Evolutionary conservation across 2,888 invertebrate species (phyloP).

Genomic region (Hyposoter didymator): DNA sequence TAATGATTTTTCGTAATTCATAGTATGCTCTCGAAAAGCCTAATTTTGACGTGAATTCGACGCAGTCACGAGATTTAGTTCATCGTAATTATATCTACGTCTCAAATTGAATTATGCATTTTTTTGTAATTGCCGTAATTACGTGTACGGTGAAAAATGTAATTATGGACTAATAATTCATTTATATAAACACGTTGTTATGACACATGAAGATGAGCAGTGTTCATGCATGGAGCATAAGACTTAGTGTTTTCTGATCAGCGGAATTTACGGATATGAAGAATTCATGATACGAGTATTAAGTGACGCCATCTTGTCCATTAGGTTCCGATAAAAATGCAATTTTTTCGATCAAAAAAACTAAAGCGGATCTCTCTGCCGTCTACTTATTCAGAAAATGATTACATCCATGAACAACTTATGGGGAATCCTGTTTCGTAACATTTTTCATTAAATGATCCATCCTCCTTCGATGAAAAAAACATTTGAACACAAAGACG

Average conservation of each 20-base stretch:
- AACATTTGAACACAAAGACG: neutral
- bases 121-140: neutral
- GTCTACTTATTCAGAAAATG: neutral
- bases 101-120: neutral
- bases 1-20: neutral
- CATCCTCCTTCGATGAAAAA: neutral
- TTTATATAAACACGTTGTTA: constrained; percentile 3
- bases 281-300: neutral
- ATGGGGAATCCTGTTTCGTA: neutral
- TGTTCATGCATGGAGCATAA: neutral
- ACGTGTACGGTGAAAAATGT: neutral
- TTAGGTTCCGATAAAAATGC: neutral
- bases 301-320: neutral
- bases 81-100: neutral
- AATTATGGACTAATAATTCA: neutral
- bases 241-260: neutral
- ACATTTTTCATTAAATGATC: neutral
- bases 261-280: constrained; percentile 4
- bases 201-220: neutral
- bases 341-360: neutral
- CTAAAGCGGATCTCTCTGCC: neutral
- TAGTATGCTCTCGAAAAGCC: neutral
- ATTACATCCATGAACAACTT: neutral
- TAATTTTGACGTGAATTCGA: neutral
- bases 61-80: neutral